These are phyloP conservation scores for Melanerpes aurifrons DNA, from an alignment of 2,113 vertebrate genomes.

Conservation along the genomic window DNA sequence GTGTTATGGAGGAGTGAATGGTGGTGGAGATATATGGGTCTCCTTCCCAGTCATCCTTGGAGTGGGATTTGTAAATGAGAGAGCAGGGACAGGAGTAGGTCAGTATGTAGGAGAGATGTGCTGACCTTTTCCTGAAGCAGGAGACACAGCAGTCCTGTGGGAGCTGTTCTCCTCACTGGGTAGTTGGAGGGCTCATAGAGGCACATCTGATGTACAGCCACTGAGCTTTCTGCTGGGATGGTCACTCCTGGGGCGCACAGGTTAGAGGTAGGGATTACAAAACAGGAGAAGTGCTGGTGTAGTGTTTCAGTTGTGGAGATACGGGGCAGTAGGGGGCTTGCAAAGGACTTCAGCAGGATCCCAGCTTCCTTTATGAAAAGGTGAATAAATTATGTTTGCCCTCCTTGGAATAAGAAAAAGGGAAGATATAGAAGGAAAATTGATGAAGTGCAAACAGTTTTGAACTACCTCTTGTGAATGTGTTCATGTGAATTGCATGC, in stretches of 20 bases:
- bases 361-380: not conserved
- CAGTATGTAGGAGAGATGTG: not conserved
- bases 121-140: not conserved
- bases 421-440: not conserved
- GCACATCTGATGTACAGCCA: not conserved
- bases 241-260: not conserved
- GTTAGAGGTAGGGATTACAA: not conserved
- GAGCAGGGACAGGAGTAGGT: not conserved
- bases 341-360: not conserved
- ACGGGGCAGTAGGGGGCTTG: not conserved
- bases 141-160: not conserved
- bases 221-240: not conserved
- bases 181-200: not conserved
- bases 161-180: fast-evolving
- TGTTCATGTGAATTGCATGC: not conserved
- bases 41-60: not conserved
- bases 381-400: slow-evolving; percentile 13
- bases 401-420: not conserved
- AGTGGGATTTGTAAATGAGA: not conserved
- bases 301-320: not conserved
- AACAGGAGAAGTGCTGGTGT: not conserved
- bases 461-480: not conserved
- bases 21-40: not conserved
- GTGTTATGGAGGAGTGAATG: fast-evolving
- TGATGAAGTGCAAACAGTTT: not conserved